Evolutionary conservation across 2,888 invertebrate genomes (phyloP).

Genomic region (Blera fallax): DNA sequence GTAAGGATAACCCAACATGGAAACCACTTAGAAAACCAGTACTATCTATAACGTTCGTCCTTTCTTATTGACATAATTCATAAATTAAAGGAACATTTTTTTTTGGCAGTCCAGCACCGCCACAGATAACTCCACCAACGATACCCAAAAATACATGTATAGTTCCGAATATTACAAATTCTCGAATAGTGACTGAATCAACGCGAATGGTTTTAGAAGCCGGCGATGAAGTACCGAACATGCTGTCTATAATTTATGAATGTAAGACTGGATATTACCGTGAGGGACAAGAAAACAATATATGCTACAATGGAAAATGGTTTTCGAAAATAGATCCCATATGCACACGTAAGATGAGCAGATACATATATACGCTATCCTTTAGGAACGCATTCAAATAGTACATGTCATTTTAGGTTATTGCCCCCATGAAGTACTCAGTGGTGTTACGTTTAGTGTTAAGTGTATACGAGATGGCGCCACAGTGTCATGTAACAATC

Average conservation of each 20-base stretch:
- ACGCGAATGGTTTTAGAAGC: background rate
- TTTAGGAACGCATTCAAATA: background rate
- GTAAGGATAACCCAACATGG: conserved; percentile 30
- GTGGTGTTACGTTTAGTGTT: conserved; percentile 15
- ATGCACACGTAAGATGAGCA: background rate
- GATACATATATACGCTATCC: background rate
- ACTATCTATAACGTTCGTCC: background rate
- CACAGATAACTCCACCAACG: background rate
- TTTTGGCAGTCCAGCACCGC: background rate
- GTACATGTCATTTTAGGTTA: conserved; percentile 9
- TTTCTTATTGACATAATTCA: background rate
- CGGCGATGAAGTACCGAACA: background rate
- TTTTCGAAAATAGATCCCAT: background rate
- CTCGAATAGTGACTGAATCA: background rate
- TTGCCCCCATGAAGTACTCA: background rate
- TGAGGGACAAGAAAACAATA: background rate
- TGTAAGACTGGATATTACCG: background rate
- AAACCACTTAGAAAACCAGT: background rate
- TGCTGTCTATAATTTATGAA: conserved; percentile 3
- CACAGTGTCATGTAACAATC: conserved; percentile 48
- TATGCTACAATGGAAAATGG: conserved; percentile 21
- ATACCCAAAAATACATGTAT: background rate
- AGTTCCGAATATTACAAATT: conserved; percentile 17
- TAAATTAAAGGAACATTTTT: background rate
- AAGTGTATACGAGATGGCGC: conserved; percentile 31